These are phyloP conservation scores for Melangyna quadrimaculata DNA, from an alignment of 2,888 invertebrate genomes.

Conservation along the genomic window DNA sequence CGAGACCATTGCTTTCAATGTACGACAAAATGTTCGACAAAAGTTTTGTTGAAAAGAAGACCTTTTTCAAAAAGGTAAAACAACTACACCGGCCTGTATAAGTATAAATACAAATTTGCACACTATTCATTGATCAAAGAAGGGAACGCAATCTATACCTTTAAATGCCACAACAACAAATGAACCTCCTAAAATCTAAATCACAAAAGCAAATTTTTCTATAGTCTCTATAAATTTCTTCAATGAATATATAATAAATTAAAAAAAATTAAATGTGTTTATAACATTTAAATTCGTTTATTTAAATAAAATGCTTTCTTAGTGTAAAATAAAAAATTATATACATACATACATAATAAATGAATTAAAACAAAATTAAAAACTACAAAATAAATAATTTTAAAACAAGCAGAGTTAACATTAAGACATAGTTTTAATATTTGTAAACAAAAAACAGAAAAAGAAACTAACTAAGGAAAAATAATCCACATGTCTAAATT, in stretches of 20 bases:
- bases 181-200: neutral
- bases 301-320: slow-evolving; percentile 6
- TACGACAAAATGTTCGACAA: no score
- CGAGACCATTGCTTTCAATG: no score
- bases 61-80: no score
- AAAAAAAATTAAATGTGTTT: neutral
- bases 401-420: slow-evolving; percentile 58
- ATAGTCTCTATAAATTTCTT: neutral
- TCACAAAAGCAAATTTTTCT: neutral
- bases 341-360: neutral
- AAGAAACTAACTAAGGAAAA: slow-evolving; percentile 31
- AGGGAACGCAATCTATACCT: neutral
- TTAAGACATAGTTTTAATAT: slow-evolving; percentile 62
- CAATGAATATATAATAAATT: neutral
- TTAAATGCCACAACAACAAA: neutral
- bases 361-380: slow-evolving; percentile 7
- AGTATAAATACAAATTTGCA: no score
- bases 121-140: neutral
- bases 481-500: slow-evolving; percentile 55
- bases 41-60: neutral
- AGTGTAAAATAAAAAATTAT: slow-evolving; percentile 23
- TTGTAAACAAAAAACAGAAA: slow-evolving; percentile 17
- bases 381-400: slow-evolving; percentile 15
- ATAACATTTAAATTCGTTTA: neutral
- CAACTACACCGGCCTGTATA: no score